Conservation (phyloP, 2,888 invertebrate species). For the Clivina fossor region DNA sequence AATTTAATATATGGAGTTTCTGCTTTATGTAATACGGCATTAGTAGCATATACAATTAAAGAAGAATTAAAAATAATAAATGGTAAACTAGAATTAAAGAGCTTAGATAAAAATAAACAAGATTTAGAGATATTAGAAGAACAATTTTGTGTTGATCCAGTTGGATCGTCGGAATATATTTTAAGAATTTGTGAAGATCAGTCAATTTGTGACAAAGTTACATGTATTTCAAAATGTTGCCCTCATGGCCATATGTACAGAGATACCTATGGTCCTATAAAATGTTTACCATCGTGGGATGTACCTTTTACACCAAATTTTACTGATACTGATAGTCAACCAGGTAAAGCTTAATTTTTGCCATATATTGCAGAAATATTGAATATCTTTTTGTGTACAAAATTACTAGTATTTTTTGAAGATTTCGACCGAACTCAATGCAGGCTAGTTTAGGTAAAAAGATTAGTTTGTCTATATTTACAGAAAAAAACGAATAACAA, state of each 20-base stretch:
- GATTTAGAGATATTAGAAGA: neutral
- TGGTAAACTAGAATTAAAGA: slow-evolving; percentile 1
- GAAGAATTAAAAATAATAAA: slow-evolving; percentile 10
- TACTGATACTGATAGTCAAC: neutral
- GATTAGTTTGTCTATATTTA: no score
- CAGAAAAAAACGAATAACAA: no score
- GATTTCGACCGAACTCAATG: no score
- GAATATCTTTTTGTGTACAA: neutral
- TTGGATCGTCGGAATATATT: neutral
- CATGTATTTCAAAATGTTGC: slow-evolving; percentile 20
- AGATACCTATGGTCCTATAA: neutral
- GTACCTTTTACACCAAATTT: slow-evolving; percentile 11
- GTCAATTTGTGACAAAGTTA: neutral
- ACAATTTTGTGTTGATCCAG: slow-evolving; percentile 15
- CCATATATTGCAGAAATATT: neutral
- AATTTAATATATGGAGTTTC: slow-evolving; percentile 16
- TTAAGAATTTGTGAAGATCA: slow-evolving; percentile 9
- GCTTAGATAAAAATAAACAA: no score
- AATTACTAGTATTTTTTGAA: neutral
- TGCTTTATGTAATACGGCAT: neutral
- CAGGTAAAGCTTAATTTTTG: slow-evolving; percentile 3
- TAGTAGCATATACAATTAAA: slow-evolving; percentile 8
- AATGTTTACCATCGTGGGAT: neutral
- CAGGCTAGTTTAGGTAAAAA: no score
- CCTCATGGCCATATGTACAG: slow-evolving; percentile 5